Evolutionary conservation across 2,797 vertebrate genomes (phyloP).

Genomic region (Octomys mimax): DNA sequence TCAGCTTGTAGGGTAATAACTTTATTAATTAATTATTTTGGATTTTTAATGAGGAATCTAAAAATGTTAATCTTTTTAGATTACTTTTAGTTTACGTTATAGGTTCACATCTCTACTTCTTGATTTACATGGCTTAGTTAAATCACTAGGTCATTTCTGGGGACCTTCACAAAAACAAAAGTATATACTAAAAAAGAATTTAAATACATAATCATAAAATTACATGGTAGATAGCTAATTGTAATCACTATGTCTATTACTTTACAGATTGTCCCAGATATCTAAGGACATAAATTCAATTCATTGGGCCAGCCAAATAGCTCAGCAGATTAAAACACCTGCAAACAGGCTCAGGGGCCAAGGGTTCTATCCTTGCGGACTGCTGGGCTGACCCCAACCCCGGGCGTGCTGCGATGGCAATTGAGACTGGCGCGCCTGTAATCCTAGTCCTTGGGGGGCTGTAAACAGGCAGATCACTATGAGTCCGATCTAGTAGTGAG

Average conservation of each 20-base stretch:
- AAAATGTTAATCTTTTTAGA: neutral
- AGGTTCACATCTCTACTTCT: neutral
- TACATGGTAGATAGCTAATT: neutral
- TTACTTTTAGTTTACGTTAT: neutral
- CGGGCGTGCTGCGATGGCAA: no score
- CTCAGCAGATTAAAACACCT: neutral
- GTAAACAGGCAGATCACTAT: no score
- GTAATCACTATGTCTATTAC: neutral
- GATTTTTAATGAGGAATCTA: neutral
- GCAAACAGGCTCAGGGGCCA: no score
- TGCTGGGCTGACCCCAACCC: no score
- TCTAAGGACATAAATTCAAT: neutral
- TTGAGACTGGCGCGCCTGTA: no score
- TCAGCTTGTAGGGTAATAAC: neutral
- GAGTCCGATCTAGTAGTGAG: no score
- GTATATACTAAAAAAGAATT: neutral
- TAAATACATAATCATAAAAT: neutral
- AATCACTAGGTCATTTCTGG: neutral
- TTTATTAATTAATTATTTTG: neutral
- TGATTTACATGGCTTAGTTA: neutral
- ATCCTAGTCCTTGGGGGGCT: no score
- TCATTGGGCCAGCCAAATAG: neutral
- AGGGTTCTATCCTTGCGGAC: no score
- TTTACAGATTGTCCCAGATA: neutral
- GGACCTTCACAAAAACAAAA: neutral